Conservation (phyloP, 2,797 vertebrate genomes). For the Myoxocephalus aenaeus region DNA sequence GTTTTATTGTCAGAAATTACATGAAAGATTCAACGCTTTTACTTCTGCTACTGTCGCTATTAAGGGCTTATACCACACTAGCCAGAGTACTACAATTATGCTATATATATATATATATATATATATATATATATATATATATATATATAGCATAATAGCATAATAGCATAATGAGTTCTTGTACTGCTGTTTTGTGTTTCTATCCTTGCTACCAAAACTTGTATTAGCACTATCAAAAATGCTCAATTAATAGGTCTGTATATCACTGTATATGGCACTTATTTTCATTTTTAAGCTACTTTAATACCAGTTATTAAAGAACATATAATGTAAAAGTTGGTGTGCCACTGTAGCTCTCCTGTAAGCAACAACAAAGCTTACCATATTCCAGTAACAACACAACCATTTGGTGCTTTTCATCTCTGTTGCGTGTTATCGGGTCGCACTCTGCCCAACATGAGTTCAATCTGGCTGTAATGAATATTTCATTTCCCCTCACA, state of each 20-base stretch:
- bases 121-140: too few relatives aligned
- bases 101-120: too few relatives aligned
- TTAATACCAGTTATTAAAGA: neutral
- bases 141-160: too few relatives aligned
- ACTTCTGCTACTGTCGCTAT: neutral
- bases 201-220: neutral
- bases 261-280: neutral
- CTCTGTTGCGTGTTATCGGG: slow-evolving; percentile 30
- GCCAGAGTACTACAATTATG: neutral
- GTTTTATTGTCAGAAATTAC: neutral
- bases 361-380: neutral
- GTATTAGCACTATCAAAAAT: neutral
- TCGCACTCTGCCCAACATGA: slow-evolving; percentile 19
- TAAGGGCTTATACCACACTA: neutral
- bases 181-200: neutral
- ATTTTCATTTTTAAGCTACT: neutral
- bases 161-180: neutral
- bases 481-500: slow-evolving; percentile 64
- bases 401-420: slow-evolving; percentile 1
- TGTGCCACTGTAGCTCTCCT: neutral
- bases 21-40: neutral
- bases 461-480: slow-evolving; percentile 50
- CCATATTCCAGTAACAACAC: neutral
- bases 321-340: neutral
- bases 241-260: neutral